Base-by-base conservation (phyloP, 2,113 vertebrate genomes). In the Tenrec ecaudatus region DNA sequence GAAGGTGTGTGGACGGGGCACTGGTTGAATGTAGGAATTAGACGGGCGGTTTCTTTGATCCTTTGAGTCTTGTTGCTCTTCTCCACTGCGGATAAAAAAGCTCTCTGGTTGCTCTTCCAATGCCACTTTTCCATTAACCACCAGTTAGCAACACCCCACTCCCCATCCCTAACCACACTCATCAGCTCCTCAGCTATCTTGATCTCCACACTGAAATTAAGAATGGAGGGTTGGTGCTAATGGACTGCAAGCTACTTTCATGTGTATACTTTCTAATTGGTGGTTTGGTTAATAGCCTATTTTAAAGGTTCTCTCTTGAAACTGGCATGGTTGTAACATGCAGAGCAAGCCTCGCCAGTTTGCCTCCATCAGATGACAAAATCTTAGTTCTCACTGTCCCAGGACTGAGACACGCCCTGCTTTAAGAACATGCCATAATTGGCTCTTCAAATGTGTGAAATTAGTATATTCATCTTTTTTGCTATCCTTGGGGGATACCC, bases 211-310 rank as follows among this genome's bases (percentile, higher is more conserved):
- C 90, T 93, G 62, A 43, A 96, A 81, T 94, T 93, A 95, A 88
- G 94, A 95, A 95, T 93, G 93, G 73, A 93, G 68, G 75, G 89
- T 87, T 96, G 38, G n/a, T 11, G 71, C 53, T 83, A 90, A 91
- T 71, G 62, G 82, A 23, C 88, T 93, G 47, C 25, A 82, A 83
- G 86, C 81, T 86, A 14, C 96, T 95, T 95, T 97, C 73, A 84
- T 91, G 94, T 91, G 77, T 86, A 62, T 43, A 62, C 80, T 92
- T 93, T 95, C 88, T 97, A 95, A 96, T 95, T 93, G 80, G 62
- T 92, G 88, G 94, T 92, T 97, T 69, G 77, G 82, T 73, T 95
- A 93, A 94, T 86, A 90, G 57, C 86, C 71, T 33, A 79, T 84
- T 86, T 95, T 60, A 89, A 68, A 94, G 62, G 16, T 17, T 62